Percentiles rank a stretch among this genome's conserved stretches.
phyloP scores from a whole-genome alignment of 2,113 vertebrate species.

The Plotosus lineatus region DNA sequence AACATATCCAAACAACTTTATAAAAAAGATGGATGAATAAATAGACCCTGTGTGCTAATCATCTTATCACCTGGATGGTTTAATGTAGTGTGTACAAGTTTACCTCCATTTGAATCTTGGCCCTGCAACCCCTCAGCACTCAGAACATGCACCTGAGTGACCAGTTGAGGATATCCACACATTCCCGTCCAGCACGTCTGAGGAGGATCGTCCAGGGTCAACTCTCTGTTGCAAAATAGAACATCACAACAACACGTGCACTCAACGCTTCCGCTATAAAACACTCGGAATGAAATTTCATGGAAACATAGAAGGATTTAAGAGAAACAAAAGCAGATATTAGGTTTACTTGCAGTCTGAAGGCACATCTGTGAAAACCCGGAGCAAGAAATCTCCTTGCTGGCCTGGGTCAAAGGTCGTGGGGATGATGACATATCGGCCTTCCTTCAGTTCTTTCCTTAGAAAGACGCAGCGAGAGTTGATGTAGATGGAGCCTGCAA shows the following conservation, averaged over 20 bases:
- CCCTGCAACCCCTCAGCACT: slow-evolving; percentile 79
- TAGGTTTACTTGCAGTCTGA: slow-evolving; percentile 82
- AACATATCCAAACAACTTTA: not conserved
- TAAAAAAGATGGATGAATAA: not conserved
- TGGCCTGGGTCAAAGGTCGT: slow-evolving; percentile 87
- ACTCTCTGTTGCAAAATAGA: slow-evolving; percentile 72
- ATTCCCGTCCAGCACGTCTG: slow-evolving; percentile 90
- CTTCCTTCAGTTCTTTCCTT: slow-evolving; percentile 82
- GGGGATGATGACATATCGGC: slow-evolving; percentile 90
- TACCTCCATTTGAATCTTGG: slow-evolving; percentile 82
- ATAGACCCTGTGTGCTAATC: not conserved
- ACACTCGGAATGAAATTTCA: not conserved
- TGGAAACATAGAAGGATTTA: not conserved
- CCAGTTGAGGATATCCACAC: slow-evolving; percentile 86
- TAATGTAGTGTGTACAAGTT: not conserved
- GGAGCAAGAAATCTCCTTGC: slow-evolving; percentile 86
- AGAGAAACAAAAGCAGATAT: not conserved
- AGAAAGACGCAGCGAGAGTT: slow-evolving; percentile 89
- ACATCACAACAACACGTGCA: not conserved
- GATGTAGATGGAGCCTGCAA: slow-evolving; percentile 87
- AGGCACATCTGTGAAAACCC: slow-evolving; percentile 88
- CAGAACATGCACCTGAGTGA: slow-evolving; percentile 87
- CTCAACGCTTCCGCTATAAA: not conserved
- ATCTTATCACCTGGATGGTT: not conserved
- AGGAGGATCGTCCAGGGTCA: slow-evolving; percentile 81